phyloP scores from a whole-genome alignment of 2,797 vertebrate species.

The Xenentodon cancila region DNA sequence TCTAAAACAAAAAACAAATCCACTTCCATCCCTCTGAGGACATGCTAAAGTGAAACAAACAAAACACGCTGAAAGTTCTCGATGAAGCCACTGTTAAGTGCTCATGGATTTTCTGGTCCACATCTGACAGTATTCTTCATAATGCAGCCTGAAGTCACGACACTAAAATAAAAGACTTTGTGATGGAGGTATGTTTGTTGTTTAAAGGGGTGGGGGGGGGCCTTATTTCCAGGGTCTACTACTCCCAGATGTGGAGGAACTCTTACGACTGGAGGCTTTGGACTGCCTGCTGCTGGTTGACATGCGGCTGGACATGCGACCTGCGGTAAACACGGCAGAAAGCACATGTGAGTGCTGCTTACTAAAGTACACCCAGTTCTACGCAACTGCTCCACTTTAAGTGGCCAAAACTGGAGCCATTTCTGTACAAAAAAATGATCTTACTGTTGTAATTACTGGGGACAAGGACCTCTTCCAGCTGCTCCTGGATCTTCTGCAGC shows the following conservation, averaged over 20 bases:
- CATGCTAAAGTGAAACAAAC: neutral
- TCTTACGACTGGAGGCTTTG: slow-evolving; percentile 69
- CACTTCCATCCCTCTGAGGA: neutral
- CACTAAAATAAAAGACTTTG: neutral
- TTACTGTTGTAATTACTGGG: slow-evolving; percentile 86
- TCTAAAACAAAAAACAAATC: neutral
- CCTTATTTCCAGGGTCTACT: slow-evolving; percentile 89
- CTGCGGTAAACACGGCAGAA: slow-evolving; percentile 59
- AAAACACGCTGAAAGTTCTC: neutral
- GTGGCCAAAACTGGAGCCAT: too few relatives aligned
- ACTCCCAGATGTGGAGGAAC: slow-evolving; percentile 65
- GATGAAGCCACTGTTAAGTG: neutral
- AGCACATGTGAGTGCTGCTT: neutral
- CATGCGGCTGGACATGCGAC: slow-evolving; percentile 81
- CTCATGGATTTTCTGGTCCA: neutral
- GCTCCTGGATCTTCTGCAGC: slow-evolving; percentile 84
- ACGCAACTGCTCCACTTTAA: too few relatives aligned
- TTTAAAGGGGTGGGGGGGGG: neutral
- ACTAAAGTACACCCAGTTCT: too few relatives aligned
- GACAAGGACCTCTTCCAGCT: slow-evolving; percentile 84
- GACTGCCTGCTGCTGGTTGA: slow-evolving; percentile 73
- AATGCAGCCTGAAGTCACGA: neutral
- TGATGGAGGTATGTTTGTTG: slow-evolving; percentile 30
- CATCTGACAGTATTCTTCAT: neutral
- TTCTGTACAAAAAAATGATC: slow-evolving; percentile 5